phyloP scores from a whole-genome alignment of 2,113 vertebrate species.

The Nyctereutes procyonoides region DNA sequence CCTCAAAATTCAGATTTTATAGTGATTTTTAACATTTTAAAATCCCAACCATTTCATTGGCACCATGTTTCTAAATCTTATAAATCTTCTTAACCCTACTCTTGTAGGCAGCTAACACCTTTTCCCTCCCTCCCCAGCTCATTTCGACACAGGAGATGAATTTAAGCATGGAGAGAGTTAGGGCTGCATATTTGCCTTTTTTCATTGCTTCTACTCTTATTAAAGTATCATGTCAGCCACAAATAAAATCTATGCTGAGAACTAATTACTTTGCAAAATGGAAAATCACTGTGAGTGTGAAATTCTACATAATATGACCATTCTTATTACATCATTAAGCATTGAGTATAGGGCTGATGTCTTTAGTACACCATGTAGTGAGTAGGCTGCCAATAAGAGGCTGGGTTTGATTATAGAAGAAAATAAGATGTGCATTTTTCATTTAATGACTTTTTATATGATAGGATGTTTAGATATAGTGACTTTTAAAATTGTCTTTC shows the following conservation, averaged over 20 bases:
- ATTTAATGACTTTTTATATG: neutral
- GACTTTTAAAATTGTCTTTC: neutral
- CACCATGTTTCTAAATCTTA: neutral
- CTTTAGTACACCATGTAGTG: neutral
- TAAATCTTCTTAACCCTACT: no score
- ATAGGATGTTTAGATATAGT: neutral
- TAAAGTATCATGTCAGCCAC: neutral
- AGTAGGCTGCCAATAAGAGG: neutral
- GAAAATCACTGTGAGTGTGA: conserved; percentile 14
- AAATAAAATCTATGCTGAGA: neutral
- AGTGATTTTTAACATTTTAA: neutral
- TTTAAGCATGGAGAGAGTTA: neutral
- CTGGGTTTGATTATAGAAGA: neutral
- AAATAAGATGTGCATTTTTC: neutral
- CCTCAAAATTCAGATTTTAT: neutral
- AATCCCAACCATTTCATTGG: neutral
- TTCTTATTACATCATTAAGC: neutral
- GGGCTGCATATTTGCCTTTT: neutral
- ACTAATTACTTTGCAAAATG: conserved; percentile 33
- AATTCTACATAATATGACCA: neutral
- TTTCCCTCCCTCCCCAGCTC: neutral
- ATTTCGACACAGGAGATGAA: neutral
- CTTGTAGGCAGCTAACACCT: neutral
- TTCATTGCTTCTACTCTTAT: conserved; percentile 1
- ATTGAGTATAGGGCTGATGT: neutral